A percentile compares a stretch with the other conserved stretches of the same genome.
phyloP scores from a whole-genome alignment of 2,888 invertebrate species.

The Volucella inanis region DNA sequence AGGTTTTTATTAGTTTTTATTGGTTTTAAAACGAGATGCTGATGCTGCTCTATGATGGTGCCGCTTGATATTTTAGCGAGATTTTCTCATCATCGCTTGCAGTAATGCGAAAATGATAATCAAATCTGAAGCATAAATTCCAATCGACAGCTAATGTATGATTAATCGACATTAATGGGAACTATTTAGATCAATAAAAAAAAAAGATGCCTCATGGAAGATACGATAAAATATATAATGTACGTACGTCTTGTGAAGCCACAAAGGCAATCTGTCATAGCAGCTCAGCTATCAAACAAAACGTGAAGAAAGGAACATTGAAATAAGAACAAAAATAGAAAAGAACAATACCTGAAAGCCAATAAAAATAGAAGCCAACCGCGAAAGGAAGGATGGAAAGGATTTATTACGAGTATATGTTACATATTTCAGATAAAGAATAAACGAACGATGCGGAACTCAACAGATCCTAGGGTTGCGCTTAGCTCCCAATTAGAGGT shows the following conservation, averaged over 20 bases:
- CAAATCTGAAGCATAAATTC: constrained; percentile 40
- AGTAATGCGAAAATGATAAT: constrained; percentile 39
- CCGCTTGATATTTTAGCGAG: not conserved
- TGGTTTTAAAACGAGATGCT: constrained; percentile 3
- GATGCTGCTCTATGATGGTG: constrained; percentile 5
- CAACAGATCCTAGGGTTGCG: constrained; percentile 35
- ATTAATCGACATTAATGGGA: constrained; percentile 57
- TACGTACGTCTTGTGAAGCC: constrained; percentile 18
- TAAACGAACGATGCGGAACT: constrained; percentile 22
- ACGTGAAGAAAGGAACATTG: not conserved
- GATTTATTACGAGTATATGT: constrained; percentile 49
- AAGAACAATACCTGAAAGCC: not conserved
- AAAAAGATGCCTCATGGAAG: constrained; percentile 29
- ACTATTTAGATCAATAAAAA: constrained; percentile 56
- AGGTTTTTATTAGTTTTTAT: not conserved
- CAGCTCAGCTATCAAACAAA: constrained; percentile 3
- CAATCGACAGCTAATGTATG: constrained; percentile 53
- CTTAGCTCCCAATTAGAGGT: constrained; percentile 53
- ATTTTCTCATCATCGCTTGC: constrained; percentile 1
- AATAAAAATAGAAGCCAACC: constrained; percentile 50
- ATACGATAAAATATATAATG: constrained; percentile 38
- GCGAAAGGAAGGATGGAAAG: constrained; percentile 31
- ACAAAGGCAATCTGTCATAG: constrained; percentile 17
- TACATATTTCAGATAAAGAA: constrained; percentile 41
- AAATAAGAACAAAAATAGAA: not conserved